These are phyloP conservation scores for Mesembrinibis cayennensis DNA, from an alignment of 2,113 vertebrate species.

Conservation along the genomic window DNA sequence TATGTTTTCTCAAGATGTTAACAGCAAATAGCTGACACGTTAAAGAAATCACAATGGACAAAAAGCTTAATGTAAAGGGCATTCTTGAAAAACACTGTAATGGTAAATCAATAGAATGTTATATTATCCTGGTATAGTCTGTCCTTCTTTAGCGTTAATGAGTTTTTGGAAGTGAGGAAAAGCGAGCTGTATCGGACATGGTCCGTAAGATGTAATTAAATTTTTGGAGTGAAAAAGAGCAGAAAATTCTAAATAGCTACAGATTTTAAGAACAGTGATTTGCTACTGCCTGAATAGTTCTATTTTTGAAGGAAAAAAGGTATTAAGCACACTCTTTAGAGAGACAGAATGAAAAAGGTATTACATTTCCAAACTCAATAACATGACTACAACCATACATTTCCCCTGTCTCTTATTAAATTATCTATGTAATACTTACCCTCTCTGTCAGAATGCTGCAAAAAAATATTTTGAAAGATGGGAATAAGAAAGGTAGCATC, in stretches of 20 bases:
- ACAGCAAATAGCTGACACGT: neutral
- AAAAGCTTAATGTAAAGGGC: neutral
- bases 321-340: neutral
- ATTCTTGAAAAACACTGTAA: neutral
- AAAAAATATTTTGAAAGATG: neutral
- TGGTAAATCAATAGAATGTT: neutral
- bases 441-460: neutral
- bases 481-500: neutral
- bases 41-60: neutral
- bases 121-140: neutral
- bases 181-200: neutral
- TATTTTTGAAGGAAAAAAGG: neutral
- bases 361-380: neutral
- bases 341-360: neutral
- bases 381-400: neutral
- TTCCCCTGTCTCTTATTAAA: neutral
- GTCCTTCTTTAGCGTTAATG: neutral
- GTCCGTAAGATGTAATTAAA: slow-evolving; percentile 10
- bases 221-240: neutral
- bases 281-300: neutral
- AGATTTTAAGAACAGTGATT: neutral
- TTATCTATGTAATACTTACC: neutral
- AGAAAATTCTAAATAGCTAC: neutral
- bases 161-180: neutral
- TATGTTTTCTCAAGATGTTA: neutral